These are phyloP conservation scores for Seriola quinqueradiata DNA, from an alignment of 2,113 vertebrate species.

Conservation along the genomic window DNA sequence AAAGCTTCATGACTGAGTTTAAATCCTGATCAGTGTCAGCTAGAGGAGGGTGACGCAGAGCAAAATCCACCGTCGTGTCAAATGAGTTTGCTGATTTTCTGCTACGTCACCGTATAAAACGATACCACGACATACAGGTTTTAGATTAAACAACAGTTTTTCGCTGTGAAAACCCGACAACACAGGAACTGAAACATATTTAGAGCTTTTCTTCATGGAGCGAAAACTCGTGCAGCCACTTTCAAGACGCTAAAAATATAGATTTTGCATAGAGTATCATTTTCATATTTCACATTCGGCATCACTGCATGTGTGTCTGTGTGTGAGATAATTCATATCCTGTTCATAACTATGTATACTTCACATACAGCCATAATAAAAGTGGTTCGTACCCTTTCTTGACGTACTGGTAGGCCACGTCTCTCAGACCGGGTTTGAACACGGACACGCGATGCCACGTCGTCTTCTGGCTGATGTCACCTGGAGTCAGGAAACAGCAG, in stretches of 20 bases:
- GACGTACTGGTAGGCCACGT: conserved; percentile 95
- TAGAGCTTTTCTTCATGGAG: background rate
- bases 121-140: too few species aligned
- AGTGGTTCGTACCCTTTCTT: conserved; percentile 90
- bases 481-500: conserved; percentile 74
- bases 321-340: background rate
- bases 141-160: background rate
- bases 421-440: conserved; percentile 95
- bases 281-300: background rate
- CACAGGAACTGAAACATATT: background rate
- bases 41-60: too few species aligned
- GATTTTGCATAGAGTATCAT: background rate
- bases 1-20: too few species aligned
- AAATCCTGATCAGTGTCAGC: too few species aligned
- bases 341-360: too few species aligned
- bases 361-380: too few species aligned
- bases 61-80: too few species aligned
- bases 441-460: conserved; percentile 97
- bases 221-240: background rate
- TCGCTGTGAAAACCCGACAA: too few species aligned
- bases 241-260: background rate
- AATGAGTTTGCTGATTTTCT: too few species aligned
- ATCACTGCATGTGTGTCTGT: too few species aligned
- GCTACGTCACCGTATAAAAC: too few species aligned
- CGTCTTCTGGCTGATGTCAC: conserved; percentile 96